Evolutionary conservation across 2,888 invertebrate genomes (phyloP).

Genomic region (Amiota mariae): DNA sequence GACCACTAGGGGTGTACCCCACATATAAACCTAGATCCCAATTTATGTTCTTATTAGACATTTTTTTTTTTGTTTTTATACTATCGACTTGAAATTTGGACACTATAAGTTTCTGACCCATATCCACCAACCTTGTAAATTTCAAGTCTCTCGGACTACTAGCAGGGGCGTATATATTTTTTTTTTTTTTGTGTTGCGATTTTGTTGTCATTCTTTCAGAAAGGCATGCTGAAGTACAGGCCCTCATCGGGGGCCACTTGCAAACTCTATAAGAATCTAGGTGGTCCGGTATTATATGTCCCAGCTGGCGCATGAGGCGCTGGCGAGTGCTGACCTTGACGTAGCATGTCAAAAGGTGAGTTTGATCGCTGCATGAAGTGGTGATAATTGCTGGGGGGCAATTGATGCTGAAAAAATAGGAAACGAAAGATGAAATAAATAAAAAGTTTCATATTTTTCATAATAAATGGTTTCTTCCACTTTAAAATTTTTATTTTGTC

Average conservation of each 20-base stretch:
- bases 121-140: too few relatives aligned
- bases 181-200: conserved; percentile 52
- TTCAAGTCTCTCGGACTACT: too few relatives aligned
- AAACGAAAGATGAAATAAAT: conserved; percentile 9
- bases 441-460: background rate
- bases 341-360: conserved; percentile 72
- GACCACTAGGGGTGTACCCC: too few relatives aligned
- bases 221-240: conserved; percentile 73
- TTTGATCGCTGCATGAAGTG: conserved; percentile 73
- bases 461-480: too few relatives aligned
- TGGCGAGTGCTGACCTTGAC: conserved; percentile 70
- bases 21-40: too few relatives aligned
- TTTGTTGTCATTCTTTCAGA: conserved; percentile 62
- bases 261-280: conserved; percentile 74
- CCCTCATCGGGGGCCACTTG: conserved; percentile 73
- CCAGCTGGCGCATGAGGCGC: conserved; percentile 67
- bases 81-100: too few relatives aligned
- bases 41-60: too few relatives aligned
- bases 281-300: conserved; percentile 72
- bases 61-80: too few relatives aligned
- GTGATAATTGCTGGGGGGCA: conserved; percentile 71
- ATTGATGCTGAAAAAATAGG: conserved; percentile 63
- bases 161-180: too few relatives aligned
- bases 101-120: too few relatives aligned
- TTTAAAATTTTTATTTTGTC: conserved; percentile 22